Percentiles rank a stretch among this genome's conserved stretches.
phyloP scores from a whole-genome alignment of 1,140 invertebrate species.

The Thaumetopoea pityocampa region DNA sequence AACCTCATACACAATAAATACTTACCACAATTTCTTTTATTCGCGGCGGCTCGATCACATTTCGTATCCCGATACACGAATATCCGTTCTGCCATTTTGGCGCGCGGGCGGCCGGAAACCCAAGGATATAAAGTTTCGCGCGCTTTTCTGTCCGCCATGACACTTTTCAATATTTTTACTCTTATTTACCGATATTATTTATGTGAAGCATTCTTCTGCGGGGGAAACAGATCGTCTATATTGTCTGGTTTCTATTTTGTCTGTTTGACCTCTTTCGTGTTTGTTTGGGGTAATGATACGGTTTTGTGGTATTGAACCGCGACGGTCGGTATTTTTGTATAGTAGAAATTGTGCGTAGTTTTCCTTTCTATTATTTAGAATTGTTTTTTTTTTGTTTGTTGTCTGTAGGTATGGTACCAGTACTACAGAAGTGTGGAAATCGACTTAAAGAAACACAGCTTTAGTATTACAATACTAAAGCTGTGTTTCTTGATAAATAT shows the following conservation, averaged over 20 bases:
- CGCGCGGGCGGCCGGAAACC: constrained; percentile 62
- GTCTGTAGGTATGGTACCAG: too few species aligned
- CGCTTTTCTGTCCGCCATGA: constrained; percentile 62
- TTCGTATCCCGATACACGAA: constrained; percentile 39
- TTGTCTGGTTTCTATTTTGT: constrained; percentile 28
- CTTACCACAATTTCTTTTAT: constrained; percentile 20
- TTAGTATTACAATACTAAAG: too few species aligned
- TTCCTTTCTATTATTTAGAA: too few species aligned
- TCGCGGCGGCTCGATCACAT: constrained; percentile 13
- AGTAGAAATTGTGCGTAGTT: too few species aligned
- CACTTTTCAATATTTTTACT: constrained; percentile 71
- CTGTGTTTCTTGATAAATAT: too few species aligned
- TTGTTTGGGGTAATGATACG: not conserved
- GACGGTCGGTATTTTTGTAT: too few species aligned
- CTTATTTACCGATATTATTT: constrained; percentile 71
- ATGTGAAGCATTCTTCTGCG: constrained; percentile 47
- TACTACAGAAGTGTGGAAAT: too few species aligned
- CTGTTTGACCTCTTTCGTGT: constrained; percentile 10
- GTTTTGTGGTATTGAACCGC: not conserved
- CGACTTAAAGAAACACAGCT: too few species aligned
- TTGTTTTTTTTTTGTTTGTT: too few species aligned
- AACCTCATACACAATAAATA: constrained; percentile 13
- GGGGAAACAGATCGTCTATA: constrained; percentile 33
- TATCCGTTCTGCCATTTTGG: constrained; percentile 69
- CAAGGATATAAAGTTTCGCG: constrained; percentile 64